Conservation (phyloP, 2,113 vertebrate species). For the Varanus komodoensis region DNA sequence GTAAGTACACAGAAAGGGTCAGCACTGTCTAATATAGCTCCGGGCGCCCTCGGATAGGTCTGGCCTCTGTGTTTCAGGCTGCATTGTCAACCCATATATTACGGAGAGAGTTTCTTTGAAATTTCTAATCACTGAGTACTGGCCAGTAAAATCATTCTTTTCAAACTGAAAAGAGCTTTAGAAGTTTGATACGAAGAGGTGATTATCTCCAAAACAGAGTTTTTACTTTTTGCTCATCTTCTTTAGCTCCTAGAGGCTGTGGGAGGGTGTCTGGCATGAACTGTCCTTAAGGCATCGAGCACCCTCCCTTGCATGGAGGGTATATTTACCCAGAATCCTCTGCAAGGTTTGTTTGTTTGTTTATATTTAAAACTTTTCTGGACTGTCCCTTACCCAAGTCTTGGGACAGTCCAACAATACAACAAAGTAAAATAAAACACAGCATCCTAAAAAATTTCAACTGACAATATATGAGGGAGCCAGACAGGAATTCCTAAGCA, state of each 20-base stretch:
- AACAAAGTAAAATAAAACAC: too few species aligned
- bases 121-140: constrained; percentile 19
- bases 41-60: constrained; percentile 27
- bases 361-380: too few species aligned
- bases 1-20: constrained; percentile 19
- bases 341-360: too few species aligned
- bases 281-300: background rate
- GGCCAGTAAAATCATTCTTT: background rate
- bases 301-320: background rate
- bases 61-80: constrained; percentile 7
- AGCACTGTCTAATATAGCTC: constrained; percentile 3
- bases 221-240: too few species aligned
- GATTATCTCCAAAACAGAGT: background rate
- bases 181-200: background rate
- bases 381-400: too few species aligned
- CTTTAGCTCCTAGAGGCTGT: background rate
- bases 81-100: constrained; percentile 28
- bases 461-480: too few species aligned
- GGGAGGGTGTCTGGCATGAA: background rate
- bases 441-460: too few species aligned
- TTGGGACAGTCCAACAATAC: too few species aligned
- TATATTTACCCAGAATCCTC: background rate
- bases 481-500: too few species aligned
- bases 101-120: constrained; percentile 12
- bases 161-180: background rate